Evolutionary conservation across 2,797 vertebrate species (phyloP).

Genomic region (Scolopax rusticola): DNA sequence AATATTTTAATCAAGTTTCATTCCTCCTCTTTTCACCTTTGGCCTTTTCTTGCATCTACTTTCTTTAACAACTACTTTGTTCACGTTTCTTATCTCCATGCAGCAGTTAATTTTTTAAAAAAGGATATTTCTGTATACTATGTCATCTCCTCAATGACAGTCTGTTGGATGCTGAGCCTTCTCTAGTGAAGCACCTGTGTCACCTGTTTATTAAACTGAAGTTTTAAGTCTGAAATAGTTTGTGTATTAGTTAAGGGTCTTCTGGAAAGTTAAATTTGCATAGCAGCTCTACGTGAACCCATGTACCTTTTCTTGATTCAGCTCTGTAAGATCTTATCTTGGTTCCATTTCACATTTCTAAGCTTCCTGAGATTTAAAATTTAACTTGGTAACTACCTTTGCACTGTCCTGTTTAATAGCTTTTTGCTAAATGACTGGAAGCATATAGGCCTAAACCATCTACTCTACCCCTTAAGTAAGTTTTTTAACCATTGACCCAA

Average conservation of each 20-base stretch:
- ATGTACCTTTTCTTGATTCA: neutral
- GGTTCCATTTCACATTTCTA: neutral
- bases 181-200: neutral
- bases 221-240: neutral
- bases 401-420: neutral
- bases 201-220: neutral
- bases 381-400: neutral
- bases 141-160: neutral
- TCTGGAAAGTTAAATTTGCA: neutral
- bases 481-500: neutral
- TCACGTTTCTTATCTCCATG: neutral
- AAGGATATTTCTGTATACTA: neutral
- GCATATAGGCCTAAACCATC: neutral
- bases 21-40: conserved; percentile 12
- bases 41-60: neutral
- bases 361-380: neutral
- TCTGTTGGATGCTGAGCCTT: neutral
- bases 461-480: neutral
- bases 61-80: neutral
- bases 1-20: conserved; percentile 8
- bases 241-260: neutral
- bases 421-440: neutral
- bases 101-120: neutral
- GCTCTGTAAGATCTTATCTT: neutral
- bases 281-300: neutral